A percentile compares a stretch with the other conserved stretches of the same genome.
phyloP scores from a whole-genome alignment of 1,140 invertebrate genomes.

The Drosophila varians region DNA sequence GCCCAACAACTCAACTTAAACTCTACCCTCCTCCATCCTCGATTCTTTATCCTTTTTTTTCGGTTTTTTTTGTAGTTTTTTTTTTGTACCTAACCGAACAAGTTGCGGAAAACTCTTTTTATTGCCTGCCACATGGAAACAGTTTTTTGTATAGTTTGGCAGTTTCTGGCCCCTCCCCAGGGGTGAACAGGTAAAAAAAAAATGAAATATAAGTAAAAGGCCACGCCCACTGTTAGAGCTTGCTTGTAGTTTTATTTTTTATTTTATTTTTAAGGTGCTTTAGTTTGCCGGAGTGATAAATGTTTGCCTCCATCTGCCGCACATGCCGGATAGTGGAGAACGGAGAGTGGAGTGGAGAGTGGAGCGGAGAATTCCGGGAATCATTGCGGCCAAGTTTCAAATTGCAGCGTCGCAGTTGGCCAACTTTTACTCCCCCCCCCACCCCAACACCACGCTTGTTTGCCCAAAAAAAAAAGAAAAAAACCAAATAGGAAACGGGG shows the following conservation, averaged over 20 bases:
- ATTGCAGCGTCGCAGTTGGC: slow-evolving; percentile 11
- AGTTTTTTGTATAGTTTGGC: slow-evolving; percentile 53
- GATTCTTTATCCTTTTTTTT: neutral
- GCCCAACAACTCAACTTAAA: slow-evolving; percentile 20
- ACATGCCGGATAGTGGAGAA: slow-evolving; percentile 5
- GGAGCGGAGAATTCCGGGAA: slow-evolving; percentile 19
- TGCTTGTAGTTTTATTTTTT: slow-evolving; percentile 31
- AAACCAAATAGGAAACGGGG: slow-evolving; percentile 14
- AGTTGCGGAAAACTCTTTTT: slow-evolving; percentile 57
- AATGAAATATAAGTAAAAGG: too few species aligned
- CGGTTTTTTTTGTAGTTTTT: neutral
- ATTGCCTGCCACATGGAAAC: slow-evolving; percentile 63
- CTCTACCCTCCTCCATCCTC: neutral
- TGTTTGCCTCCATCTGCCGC: slow-evolving; percentile 24
- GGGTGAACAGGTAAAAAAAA: slow-evolving; percentile 6
- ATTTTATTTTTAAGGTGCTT: slow-evolving; percentile 10
- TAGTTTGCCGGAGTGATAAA: slow-evolving; percentile 28
- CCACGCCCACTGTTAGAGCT: slow-evolving; percentile 1
- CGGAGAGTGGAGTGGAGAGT: neutral
- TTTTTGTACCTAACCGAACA: slow-evolving; percentile 24
- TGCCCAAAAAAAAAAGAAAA: neutral
- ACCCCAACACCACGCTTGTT: neutral
- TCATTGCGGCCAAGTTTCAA: slow-evolving; percentile 31
- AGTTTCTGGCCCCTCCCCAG: slow-evolving; percentile 22
- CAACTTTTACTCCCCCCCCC: too few species aligned